A percentile compares a stretch with the other conserved stretches of the same genome.
These are phyloP conservation scores for Chouioia cunea DNA, from an alignment of 2,888 invertebrate species.

Conservation along the genomic window DNA sequence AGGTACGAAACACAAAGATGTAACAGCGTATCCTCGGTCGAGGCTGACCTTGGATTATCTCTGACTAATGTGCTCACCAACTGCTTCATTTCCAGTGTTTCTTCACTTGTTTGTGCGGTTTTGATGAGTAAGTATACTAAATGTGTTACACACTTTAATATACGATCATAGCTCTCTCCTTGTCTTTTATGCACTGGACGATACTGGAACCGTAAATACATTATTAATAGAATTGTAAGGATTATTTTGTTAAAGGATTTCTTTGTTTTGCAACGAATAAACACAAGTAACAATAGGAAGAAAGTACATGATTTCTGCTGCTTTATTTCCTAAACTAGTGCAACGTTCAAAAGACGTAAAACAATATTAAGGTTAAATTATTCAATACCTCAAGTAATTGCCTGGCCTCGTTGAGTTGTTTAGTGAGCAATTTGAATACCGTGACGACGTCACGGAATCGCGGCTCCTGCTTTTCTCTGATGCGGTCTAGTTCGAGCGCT, in stretches of 20 bases:
- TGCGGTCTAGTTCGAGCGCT: slow-evolving; percentile 70
- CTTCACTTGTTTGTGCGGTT: slow-evolving; percentile 72
- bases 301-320: too few species aligned
- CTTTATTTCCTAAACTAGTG: too few species aligned
- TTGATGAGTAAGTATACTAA: slow-evolving; percentile 79
- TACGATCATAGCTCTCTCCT: slow-evolving; percentile 85
- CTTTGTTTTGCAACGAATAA: neutral
- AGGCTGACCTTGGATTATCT: slow-evolving; percentile 77
- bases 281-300: too few species aligned
- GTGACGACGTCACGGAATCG: slow-evolving; percentile 79
- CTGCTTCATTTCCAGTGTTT: slow-evolving; percentile 65
- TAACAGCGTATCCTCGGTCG: slow-evolving; percentile 83
- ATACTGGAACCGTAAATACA: slow-evolving; percentile 65
- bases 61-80: slow-evolving; percentile 73
- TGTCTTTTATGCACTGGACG: slow-evolving; percentile 83
- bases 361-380: neutral
- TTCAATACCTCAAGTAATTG: slow-evolving; percentile 66
- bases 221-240: neutral
- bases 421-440: slow-evolving; percentile 78
- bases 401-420: slow-evolving; percentile 71
- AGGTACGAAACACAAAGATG: slow-evolving; percentile 85
- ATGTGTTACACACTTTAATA: slow-evolving; percentile 84
- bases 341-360: too few species aligned
- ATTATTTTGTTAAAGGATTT: slow-evolving; percentile 16
- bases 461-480: slow-evolving; percentile 71